These are phyloP conservation scores for Cottoperca gobio DNA, from an alignment of 2,797 vertebrate species.

Conservation along the genomic window DNA sequence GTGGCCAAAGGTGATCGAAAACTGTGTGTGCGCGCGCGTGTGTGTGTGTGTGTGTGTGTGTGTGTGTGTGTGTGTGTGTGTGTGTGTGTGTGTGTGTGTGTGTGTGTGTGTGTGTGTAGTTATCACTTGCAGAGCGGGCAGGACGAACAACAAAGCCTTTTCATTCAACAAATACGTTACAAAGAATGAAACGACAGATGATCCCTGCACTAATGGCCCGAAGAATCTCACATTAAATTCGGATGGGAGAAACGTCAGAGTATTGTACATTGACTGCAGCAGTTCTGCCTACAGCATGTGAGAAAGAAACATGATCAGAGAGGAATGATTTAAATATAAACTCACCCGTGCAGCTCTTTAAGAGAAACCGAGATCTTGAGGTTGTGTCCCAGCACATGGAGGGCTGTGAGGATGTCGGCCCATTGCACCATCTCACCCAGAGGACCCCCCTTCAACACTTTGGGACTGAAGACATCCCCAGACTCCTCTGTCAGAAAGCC, in stretches of 20 bases:
- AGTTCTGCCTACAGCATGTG: background rate
- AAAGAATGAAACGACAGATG: background rate
- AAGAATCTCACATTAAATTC: background rate
- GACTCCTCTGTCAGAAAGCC: slow-evolving; percentile 98
- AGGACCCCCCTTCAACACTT: slow-evolving; percentile 96
- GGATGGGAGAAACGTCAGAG: background rate
- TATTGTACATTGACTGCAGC: background rate
- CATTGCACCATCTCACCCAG: slow-evolving; percentile 99
- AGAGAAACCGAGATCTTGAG: slow-evolving; percentile 90
- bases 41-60: too few relatives aligned
- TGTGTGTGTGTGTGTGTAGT: too few relatives aligned
- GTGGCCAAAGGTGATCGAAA: slow-evolving; percentile 48
- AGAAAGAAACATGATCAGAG: background rate
- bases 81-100: too few relatives aligned
- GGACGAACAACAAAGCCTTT: slow-evolving; percentile 8
- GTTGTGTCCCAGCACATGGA: slow-evolving; percentile 93
- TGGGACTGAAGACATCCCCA: slow-evolving; percentile 96
- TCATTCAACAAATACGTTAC: background rate
- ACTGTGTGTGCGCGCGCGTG: slow-evolving; percentile 19
- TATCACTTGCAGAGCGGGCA: slow-evolving; percentile 11
- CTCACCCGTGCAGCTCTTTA: slow-evolving; percentile 97
- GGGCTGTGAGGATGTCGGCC: slow-evolving; percentile 95
- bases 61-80: too few relatives aligned
- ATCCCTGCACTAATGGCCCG: background rate
- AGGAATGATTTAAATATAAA: slow-evolving; percentile 72